Conservation (phyloP, 2,888 invertebrate genomes). For the Aspidiotus rigidus region DNA sequence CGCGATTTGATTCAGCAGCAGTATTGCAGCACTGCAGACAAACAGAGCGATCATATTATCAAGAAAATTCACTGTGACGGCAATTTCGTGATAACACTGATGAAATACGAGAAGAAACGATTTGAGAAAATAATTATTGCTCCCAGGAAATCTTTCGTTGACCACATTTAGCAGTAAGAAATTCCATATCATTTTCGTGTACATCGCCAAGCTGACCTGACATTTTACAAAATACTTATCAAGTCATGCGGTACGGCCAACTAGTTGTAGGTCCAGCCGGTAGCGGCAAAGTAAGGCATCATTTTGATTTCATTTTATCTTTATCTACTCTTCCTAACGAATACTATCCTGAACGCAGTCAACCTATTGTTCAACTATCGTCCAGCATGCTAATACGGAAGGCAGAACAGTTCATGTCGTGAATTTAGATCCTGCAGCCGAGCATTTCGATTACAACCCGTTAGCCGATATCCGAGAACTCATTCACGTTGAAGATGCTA, state of each 20-base stretch:
- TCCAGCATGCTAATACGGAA: conserved; percentile 68
- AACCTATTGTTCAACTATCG: conserved; percentile 83
- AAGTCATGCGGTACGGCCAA: conserved; percentile 80
- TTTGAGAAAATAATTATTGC: too few relatives aligned
- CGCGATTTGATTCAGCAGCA: too few relatives aligned
- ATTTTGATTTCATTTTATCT: neutral
- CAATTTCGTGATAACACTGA: too few relatives aligned
- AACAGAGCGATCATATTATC: too few relatives aligned
- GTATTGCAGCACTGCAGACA: too few relatives aligned
- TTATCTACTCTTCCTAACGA: neutral
- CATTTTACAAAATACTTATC: neutral
- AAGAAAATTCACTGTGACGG: too few relatives aligned
- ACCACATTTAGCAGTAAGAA: too few relatives aligned
- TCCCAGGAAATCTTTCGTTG: too few relatives aligned
- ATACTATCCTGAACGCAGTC: conserved; percentile 52
- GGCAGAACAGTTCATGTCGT: conserved; percentile 74
- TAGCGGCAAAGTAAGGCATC: conserved; percentile 73
- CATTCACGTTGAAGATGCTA: conserved; percentile 89
- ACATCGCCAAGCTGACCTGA: too few relatives aligned
- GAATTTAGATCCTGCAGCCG: conserved; percentile 97
- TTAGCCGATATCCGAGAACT: conserved; percentile 76
- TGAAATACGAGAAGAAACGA: too few relatives aligned
- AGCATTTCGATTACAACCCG: conserved; percentile 86
- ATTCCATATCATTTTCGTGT: too few relatives aligned
- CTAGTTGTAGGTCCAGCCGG: conserved; percentile 95